Base-by-base conservation (phyloP, 1,140 invertebrate genomes). In the Pseudoatta argentina region DNA sequence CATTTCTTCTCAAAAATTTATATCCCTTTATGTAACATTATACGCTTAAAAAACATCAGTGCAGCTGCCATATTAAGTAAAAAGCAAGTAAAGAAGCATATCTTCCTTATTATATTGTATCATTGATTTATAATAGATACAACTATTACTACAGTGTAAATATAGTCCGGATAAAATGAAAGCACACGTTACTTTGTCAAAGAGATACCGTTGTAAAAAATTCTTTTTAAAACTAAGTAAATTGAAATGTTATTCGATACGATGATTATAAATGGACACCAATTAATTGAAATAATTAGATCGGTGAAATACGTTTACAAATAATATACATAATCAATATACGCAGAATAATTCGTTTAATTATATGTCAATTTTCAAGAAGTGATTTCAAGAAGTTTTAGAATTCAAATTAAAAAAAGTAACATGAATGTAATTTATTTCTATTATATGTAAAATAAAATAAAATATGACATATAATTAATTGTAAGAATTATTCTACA, bases 21-120 rank as follows among this genome's bases (percentile, higher is more conserved):
- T 44, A 1, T n/a, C 18, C 7, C 1, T 34, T 44, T 53, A 12
- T 34, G 0, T 24, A 67, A 16, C 39, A 48, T 51, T 78, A 21
- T 66, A 34, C 6, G 6, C 44, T 21, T 53, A 6, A 39, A 59
- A 67, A 75, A n/a, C 18, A 51, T 39, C 14, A 8, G 16, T 57
- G 12, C 14, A 82, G 34, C 34, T 72, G 78, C 51, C 48, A 57
- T 53, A n/a, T 69, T 71, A 72, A 71, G 34, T 72, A 21, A 72
- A 30, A 82, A 73, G 53, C 39, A 44, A 82, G 18, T 75, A 78
- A 71, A 69, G 16, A 72, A 82, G 55, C 39, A 72, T 81, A 44
- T 3, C 16, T 69, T 16, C 8, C 21, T 78, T 21, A 27, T 78
- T 21, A 27, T 21, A 27, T 51, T 39, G 6, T 39, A 39, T 30